Evolutionary conservation across 2,113 vertebrate species (phyloP).

Genomic region (Cyrtonyx montezumae): DNA sequence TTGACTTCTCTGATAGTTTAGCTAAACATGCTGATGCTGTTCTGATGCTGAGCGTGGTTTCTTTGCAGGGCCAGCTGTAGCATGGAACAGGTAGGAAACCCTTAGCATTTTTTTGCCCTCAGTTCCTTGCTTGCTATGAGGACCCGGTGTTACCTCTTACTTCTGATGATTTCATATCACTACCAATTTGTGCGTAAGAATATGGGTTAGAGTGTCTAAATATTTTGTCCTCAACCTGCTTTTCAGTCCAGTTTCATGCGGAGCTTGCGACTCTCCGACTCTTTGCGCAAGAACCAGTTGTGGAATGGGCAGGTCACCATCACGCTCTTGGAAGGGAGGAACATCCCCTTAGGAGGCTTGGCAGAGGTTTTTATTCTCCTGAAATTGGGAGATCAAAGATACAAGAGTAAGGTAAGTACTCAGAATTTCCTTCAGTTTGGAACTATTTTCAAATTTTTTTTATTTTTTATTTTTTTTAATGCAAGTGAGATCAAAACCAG

Average conservation of each 20-base stretch:
- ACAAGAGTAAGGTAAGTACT: slow-evolving; percentile 92
- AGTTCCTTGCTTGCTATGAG: background rate
- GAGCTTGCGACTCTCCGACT: slow-evolving; percentile 77
- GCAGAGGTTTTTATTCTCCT: slow-evolving; percentile 91
- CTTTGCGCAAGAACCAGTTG: slow-evolving; percentile 85
- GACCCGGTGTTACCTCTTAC: background rate
- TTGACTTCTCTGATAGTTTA: background rate
- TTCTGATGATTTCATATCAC: background rate
- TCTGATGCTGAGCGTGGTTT: rapidly evolving
- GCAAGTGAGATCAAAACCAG: background rate
- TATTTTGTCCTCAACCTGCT: background rate
- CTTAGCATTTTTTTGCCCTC: background rate
- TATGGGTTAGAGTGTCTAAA: background rate
- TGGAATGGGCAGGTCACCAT: slow-evolving; percentile 90
- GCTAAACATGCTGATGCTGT: background rate
- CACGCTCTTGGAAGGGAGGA: slow-evolving; percentile 90
- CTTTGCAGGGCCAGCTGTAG: rapidly evolving
- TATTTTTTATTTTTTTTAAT: too few relatives aligned
- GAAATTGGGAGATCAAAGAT: slow-evolving; percentile 91
- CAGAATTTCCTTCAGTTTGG: background rate
- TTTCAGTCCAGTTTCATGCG: slow-evolving; percentile 75
- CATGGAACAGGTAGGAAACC: background rate
- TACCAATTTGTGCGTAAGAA: background rate
- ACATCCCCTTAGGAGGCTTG: slow-evolving; percentile 81
- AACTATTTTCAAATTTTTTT: background rate